Conservation (phyloP, 2,888 invertebrate genomes). For the Apotomis capreana region DNA sequence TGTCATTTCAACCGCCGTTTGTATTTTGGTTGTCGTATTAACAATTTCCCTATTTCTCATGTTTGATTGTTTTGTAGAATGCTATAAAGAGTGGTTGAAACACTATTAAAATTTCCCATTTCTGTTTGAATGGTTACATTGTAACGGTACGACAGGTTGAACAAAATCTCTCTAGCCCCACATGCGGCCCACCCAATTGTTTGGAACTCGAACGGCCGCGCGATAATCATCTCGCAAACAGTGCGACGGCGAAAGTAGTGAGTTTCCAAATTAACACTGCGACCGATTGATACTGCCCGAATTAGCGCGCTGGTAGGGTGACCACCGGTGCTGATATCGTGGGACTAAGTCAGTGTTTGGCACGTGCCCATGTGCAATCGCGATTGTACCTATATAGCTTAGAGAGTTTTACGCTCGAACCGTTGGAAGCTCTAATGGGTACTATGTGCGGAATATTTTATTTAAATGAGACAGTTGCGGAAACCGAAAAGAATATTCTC, state of each 20-base stretch:
- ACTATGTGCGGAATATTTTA: too few relatives aligned
- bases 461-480: too few relatives aligned
- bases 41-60: too few relatives aligned
- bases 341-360: background rate
- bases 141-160: conserved; percentile 9
- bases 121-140: background rate
- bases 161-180: conserved; percentile 20
- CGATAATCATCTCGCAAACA: conserved; percentile 57
- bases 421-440: too few relatives aligned
- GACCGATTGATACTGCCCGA: conserved; percentile 69
- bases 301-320: conserved; percentile 62
- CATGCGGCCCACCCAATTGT: conserved; percentile 39
- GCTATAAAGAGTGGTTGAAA: too few relatives aligned
- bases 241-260: conserved; percentile 55
- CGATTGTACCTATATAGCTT: too few relatives aligned
- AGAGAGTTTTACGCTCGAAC: too few relatives aligned
- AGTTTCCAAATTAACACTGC: conserved; percentile 64
- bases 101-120: background rate
- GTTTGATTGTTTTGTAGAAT: too few relatives aligned
- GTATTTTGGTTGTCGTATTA: too few relatives aligned
- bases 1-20: too few relatives aligned
- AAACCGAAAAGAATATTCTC: too few relatives aligned
- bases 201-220: conserved; percentile 37
- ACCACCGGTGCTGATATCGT: conserved; percentile 40
- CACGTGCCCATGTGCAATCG: background rate